These are phyloP conservation scores for Thalassophryne amazonica DNA, from an alignment of 2,797 vertebrate species.

Conservation along the genomic window DNA sequence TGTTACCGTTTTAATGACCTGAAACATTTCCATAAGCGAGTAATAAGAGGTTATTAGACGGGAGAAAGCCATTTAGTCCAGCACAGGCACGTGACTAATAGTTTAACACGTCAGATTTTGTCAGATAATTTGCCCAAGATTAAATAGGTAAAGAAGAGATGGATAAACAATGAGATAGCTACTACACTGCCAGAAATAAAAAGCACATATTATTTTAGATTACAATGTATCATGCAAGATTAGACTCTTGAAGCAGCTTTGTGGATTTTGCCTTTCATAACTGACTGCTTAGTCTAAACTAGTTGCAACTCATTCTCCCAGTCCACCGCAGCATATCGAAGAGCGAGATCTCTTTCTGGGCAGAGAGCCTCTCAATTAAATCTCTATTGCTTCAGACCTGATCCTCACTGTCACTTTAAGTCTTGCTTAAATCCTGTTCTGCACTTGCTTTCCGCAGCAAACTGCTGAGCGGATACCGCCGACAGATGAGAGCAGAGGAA, in stretches of 20 bases:
- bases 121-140: constrained; percentile 6
- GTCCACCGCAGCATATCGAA: constrained; percentile 42
- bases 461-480: constrained; percentile 36
- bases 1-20: background rate
- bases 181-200: background rate
- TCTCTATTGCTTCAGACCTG: constrained; percentile 45
- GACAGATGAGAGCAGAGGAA: constrained; percentile 28
- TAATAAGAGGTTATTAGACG: background rate
- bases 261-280: background rate
- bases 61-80: background rate
- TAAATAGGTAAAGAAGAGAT: background rate
- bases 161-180: background rate
- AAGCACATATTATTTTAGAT: background rate
- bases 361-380: constrained; percentile 65
- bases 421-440: constrained; percentile 61
- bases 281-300: constrained; percentile 23
- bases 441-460: constrained; percentile 43
- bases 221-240: constrained; percentile 16
- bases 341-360: constrained; percentile 37
- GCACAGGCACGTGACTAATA: background rate
- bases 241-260: constrained; percentile 10
- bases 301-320: constrained; percentile 30
- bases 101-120: background rate
- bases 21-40: too few species aligned
- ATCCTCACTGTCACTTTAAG: constrained; percentile 40